Conservation (phyloP, 2,888 invertebrate species). For the Lottia gigantea region DNA sequence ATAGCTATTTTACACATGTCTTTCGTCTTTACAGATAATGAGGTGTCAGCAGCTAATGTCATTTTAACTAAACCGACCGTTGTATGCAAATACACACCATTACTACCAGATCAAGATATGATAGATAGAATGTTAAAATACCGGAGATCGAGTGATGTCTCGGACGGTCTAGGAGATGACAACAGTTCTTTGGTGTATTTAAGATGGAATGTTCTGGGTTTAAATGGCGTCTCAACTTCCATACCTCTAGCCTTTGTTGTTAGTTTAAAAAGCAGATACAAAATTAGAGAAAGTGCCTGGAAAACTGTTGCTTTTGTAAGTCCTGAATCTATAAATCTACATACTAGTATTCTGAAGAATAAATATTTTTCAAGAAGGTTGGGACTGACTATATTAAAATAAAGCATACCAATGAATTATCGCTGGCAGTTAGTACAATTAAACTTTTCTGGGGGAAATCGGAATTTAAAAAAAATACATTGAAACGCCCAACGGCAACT, state of each 20-base stretch:
- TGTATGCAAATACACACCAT: constrained; percentile 20
- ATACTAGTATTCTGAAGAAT: too few relatives aligned
- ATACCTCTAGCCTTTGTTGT: constrained; percentile 19
- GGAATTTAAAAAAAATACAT: too few relatives aligned
- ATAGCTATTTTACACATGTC: too few relatives aligned
- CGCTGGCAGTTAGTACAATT: too few relatives aligned
- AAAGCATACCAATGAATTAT: too few relatives aligned
- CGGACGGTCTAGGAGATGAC: background rate
- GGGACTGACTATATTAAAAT: too few relatives aligned
- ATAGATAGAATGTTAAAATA: background rate
- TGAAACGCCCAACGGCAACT: too few relatives aligned
- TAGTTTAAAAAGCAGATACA: background rate
- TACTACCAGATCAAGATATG: background rate
- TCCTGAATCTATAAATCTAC: background rate
- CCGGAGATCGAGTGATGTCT: background rate
- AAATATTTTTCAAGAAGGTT: too few relatives aligned
- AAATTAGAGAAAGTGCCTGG: background rate
- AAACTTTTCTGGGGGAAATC: too few relatives aligned
- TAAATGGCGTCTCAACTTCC: constrained; percentile 16
- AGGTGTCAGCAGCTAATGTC: background rate
- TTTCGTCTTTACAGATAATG: too few relatives aligned
- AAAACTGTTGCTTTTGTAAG: constrained; percentile 3
- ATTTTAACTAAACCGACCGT: constrained; percentile 12
- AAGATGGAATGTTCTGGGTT: constrained; percentile 21
- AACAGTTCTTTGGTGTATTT: constrained; percentile 16